Conservation (phyloP, 2,888 invertebrate species). For the Chloroclystis v-ata region DNA sequence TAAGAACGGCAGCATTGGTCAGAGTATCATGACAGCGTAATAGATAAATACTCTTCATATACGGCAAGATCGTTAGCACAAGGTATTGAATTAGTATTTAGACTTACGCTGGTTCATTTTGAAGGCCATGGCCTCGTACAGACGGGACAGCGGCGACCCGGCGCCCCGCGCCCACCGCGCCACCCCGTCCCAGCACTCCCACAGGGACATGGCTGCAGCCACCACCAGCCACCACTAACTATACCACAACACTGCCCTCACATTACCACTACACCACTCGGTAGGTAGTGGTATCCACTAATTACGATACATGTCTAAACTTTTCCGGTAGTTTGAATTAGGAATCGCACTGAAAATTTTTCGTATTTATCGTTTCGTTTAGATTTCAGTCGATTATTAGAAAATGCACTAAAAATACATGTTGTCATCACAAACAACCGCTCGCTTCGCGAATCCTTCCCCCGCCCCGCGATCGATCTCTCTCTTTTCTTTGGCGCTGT, state of each 20-base stretch:
- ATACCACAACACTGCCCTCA: conserved; percentile 24
- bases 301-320: too few relatives aligned
- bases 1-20: too few relatives aligned
- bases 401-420: conserved; percentile 37
- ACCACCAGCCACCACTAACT: neutral
- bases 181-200: conserved; percentile 45
- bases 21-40: too few relatives aligned
- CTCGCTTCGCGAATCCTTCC: conserved; percentile 20
- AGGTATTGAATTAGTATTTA: neutral
- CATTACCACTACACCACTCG: conserved; percentile 37
- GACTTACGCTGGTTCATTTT: conserved; percentile 72
- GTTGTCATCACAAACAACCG: conserved; percentile 63
- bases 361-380: conserved; percentile 18
- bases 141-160: conserved; percentile 65
- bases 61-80: too few relatives aligned
- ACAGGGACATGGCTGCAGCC: conserved; percentile 45
- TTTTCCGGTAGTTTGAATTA: too few relatives aligned
- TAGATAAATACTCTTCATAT: too few relatives aligned
- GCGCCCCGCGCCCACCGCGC: conserved; percentile 49
- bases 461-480: conserved; percentile 41
- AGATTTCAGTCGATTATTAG: conserved; percentile 22
- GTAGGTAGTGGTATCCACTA: too few relatives aligned
- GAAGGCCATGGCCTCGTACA: conserved; percentile 71
- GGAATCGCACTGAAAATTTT: too few relatives aligned
- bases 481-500: conserved; percentile 29